Evolutionary conservation across 2,113 vertebrate genomes (phyloP), one percentile per base, ranked within the genome.

Genomic region (Sylvia atricapilla): DNA sequence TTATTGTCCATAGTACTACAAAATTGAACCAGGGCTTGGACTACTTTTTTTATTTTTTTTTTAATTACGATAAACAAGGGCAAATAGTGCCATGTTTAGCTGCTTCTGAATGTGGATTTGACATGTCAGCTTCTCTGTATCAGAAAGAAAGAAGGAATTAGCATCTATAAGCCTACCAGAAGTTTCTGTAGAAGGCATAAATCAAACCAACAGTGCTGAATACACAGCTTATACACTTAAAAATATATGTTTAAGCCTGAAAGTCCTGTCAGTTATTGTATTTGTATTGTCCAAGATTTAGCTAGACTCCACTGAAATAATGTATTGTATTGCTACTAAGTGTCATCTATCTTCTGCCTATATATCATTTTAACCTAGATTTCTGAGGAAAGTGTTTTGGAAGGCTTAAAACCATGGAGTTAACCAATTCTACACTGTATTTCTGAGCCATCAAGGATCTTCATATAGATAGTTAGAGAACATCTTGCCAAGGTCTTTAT

Each of bases 71-170:
- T 87, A 95, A 96, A 91, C 82, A 97, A 91, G 73, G 96, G 59
- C 64, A 84, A 97, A 89, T 96, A 97, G 90, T 66, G 56, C 60
- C 92, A 43, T 94, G 55, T 95, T 97, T 93, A 93, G 62, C 91
- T 94, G 31, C 94, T 97, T 97, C 80, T 59, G 95, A 97, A 97
- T 91, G 76, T 43, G 27, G 73, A 94, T 97, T 97, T 97, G 94
- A 96, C 84, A 37, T 69, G 74, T 92, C 96, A 95, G 92, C 95
- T 97, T 97, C 89, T 94, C 85, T 96, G n/a, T 96, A 91, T 97
- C 96, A 96, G 89, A 93, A 80, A 97, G 84, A 96, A 96, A 92
- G 88, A 94, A 81, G 88, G 94, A 96, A 97, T 97, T 96, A 97
- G 90, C 94, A 96, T 96, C 92, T 98, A 49, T 97, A 94, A 97